These are phyloP conservation scores for Ephialtes manifestator DNA, from an alignment of 2,888 invertebrate species.

Conservation along the genomic window DNA sequence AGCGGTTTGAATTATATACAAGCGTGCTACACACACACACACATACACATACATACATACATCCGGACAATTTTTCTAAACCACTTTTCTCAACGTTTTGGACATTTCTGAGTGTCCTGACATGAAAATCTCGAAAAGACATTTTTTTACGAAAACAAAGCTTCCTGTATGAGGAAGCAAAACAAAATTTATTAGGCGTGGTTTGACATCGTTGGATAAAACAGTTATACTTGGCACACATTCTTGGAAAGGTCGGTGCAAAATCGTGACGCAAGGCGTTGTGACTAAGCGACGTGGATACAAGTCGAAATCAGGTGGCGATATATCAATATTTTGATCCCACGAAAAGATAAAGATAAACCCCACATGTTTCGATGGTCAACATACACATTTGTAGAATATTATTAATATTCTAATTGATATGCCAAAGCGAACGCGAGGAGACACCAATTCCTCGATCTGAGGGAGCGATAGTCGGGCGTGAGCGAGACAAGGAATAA, in stretches of 20 bases:
- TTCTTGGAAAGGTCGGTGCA: neutral
- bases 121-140: too few relatives aligned
- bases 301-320: neutral
- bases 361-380: neutral
- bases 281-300: neutral
- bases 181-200: neutral
- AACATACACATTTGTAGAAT: neutral
- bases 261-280: neutral
- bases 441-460: neutral
- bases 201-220: neutral
- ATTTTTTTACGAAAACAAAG: too few relatives aligned
- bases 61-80: too few relatives aligned
- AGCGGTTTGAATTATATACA: too few relatives aligned
- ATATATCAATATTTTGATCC: slow-evolving; percentile 3
- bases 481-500: neutral
- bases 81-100: too few relatives aligned
- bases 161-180: too few relatives aligned
- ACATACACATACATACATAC: too few relatives aligned
- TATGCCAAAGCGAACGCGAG: neutral
- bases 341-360: neutral
- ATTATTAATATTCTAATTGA: slow-evolving; percentile 8
- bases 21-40: too few relatives aligned
- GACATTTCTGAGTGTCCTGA: too few relatives aligned
- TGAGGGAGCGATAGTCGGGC: neutral
- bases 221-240: slow-evolving; percentile 13